Percentiles rank a stretch among this genome's conserved stretches.
phyloP scores from a whole-genome alignment of 2,888 invertebrate genomes.

The Xestia ashworthii region DNA sequence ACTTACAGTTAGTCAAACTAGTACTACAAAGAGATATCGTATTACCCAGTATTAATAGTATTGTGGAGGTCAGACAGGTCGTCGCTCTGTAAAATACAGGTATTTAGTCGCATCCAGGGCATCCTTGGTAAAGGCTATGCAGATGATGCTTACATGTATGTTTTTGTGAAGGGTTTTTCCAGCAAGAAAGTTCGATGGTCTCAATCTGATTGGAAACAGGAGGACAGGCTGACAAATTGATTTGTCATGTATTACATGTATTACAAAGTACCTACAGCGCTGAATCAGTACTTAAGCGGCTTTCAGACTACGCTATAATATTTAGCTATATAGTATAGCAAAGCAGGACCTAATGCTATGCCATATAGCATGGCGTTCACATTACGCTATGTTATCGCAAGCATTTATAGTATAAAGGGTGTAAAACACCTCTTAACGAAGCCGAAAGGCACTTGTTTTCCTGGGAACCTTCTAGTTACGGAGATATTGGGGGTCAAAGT shows the following conservation, averaged over 20 bases:
- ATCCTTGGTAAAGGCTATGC: neutral
- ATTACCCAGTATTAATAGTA: neutral
- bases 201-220: neutral
- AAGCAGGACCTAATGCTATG: no score
- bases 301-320: no score
- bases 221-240: neutral
- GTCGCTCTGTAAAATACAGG: neutral
- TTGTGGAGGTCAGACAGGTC: neutral
- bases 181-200: neutral
- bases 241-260: slow-evolving; percentile 2
- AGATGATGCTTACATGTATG: neutral
- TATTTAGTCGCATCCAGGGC: neutral
- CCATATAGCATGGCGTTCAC: no score
- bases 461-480: no score
- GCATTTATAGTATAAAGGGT: no score
- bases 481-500: no score
- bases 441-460: no score
- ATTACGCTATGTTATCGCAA: no score
- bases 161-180: neutral
- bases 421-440: no score
- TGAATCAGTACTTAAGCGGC: slow-evolving; percentile 6
- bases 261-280: neutral
- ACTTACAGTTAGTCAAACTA: neutral
- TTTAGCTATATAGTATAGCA: no score
- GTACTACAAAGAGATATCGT: neutral